Evolutionary conservation across 2,888 invertebrate species (phyloP), one percentile per base, ranked within the genome.

Genomic region (Crocallis elinguaria): DNA sequence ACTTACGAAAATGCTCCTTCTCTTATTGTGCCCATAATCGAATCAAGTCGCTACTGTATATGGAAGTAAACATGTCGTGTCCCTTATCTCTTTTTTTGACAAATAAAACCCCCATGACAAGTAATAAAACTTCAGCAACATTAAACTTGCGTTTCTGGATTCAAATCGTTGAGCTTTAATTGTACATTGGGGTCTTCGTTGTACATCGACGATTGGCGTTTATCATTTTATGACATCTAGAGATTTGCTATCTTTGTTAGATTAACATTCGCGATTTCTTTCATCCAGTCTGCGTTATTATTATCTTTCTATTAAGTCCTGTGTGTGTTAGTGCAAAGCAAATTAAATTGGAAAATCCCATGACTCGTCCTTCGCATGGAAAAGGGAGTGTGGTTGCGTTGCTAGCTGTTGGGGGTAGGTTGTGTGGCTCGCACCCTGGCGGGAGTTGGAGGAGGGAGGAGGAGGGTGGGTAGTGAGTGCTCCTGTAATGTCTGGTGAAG

Each of bases 311-410:
- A 66, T 67, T 62, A 62, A 60, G 64, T 67, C 56, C 62, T n/a
- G 12, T 64, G 60, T 59, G 64, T 73, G 75, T 77, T 72, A 79
- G 82, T 71, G 78, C 71, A 67, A 68, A 74, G 79, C 73, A 87
- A 87, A 88, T 88, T 84, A 82, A 84, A 86, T 88, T 84, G 91
- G 90, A 90, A 91, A 89, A 88, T 85, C 89, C 90, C 86, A 78
- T 91, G 91, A 90, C 81, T 89, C 80, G 84, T 73, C 75, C 66
- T 71, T 79, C 73, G 83, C 69, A 77, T 84, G 82, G 79, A 83
- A 84, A 86, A 87, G 88, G 88, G 90, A n/a, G 90, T 90, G 90
- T 89, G 90, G 90, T 87, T 82, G 83, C 73, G 80, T 82, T 75
- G 72, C 72, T 77, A 76, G 79, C 79, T 43, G 53, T 38, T 44